phyloP scores from a whole-genome alignment of 2,797 vertebrate species.

The Tapirus indicus region DNA sequence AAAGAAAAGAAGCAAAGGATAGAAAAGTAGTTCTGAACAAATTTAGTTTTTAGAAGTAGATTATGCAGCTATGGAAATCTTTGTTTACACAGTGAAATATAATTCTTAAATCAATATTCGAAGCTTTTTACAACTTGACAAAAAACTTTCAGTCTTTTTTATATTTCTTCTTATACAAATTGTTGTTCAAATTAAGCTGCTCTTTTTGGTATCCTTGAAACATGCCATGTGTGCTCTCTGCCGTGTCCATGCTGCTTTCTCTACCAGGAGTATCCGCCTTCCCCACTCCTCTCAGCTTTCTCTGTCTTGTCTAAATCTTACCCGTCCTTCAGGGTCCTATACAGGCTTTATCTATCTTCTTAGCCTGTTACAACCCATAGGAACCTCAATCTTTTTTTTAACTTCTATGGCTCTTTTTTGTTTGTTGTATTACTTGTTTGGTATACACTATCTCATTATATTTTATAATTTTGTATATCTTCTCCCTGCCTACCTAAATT shows the following conservation, averaged over 20 bases:
- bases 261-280: background rate
- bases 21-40: background rate
- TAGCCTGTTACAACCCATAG: background rate
- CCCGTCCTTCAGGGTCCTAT: background rate
- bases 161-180: background rate
- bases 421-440: background rate
- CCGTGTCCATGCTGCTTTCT: background rate
- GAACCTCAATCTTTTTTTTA: background rate
- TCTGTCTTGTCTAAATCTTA: background rate
- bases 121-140: slow-evolving; percentile 22
- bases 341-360: background rate
- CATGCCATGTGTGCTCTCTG: background rate
- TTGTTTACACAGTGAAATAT: slow-evolving; percentile 4
- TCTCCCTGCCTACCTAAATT: slow-evolving; percentile 36
- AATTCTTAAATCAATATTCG: background rate
- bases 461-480: slow-evolving; percentile 17
- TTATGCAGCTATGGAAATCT: background rate
- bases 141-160: background rate
- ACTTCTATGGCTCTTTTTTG: background rate
- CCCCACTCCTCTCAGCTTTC: background rate
- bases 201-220: background rate
- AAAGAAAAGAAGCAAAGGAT: slow-evolving; percentile 8
- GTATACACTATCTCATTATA: background rate
- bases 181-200: slow-evolving; percentile 11
- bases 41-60: background rate